These are phyloP conservation scores for Danaus plexippus DNA, from an alignment of 1,140 invertebrate species.

Conservation along the genomic window DNA sequence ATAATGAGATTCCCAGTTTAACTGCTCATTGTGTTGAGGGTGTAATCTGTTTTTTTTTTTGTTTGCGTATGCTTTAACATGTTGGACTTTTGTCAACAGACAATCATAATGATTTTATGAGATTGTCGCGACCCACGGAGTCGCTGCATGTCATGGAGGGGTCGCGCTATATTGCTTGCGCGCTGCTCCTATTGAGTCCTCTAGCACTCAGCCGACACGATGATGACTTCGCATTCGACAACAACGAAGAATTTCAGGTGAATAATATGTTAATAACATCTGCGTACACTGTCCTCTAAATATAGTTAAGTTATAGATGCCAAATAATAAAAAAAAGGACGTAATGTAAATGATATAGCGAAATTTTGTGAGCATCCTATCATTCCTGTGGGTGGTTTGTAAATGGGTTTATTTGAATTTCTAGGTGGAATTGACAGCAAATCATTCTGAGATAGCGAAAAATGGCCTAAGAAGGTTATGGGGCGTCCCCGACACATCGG, in stretches of 20 bases:
- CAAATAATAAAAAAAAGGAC: no score
- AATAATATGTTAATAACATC: slow-evolving; percentile 1
- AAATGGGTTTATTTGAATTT: slow-evolving; percentile 17
- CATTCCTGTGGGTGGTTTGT: not conserved
- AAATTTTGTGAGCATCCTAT: no score
- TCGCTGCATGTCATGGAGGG: slow-evolving; percentile 38
- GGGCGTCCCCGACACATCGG: slow-evolving; percentile 70
- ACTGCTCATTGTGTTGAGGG: slow-evolving; percentile 4
- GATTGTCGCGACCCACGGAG: slow-evolving; percentile 25
- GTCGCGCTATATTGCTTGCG: slow-evolving; percentile 41
- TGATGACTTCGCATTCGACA: slow-evolving; percentile 69
- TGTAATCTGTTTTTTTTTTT: not conserved
- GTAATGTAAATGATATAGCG: no score
- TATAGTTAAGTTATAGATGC: no score
- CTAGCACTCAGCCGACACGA: slow-evolving; percentile 55
- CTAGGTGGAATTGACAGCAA: slow-evolving; percentile 57
- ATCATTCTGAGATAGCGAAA: slow-evolving; percentile 64
- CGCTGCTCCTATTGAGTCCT: slow-evolving; percentile 47
- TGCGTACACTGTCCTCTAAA: no score
- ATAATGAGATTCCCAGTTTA: not conserved
- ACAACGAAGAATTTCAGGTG: slow-evolving; percentile 66
- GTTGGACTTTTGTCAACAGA: slow-evolving; percentile 41
- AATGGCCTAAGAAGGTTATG: slow-evolving; percentile 69
- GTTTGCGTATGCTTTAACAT: slow-evolving; percentile 6
- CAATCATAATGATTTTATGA: slow-evolving; percentile 55